Evolutionary conservation across 2,797 vertebrate genomes (phyloP).

Genomic region (Acanthopagrus latus): DNA sequence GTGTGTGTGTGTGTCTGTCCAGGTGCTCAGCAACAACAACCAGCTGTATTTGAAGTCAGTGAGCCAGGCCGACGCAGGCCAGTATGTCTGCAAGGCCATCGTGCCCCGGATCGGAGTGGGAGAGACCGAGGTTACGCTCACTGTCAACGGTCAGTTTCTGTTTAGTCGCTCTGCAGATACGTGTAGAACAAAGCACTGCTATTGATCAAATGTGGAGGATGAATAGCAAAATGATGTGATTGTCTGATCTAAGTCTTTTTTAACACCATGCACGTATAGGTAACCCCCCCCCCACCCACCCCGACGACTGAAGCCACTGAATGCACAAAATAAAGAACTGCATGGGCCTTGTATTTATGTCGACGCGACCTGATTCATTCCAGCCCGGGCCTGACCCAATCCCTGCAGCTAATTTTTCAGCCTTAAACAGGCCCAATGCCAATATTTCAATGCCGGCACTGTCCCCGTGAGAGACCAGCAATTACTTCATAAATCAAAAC

Average conservation of each 20-base stretch:
- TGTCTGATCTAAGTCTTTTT: conserved; percentile 4
- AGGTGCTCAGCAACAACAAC: conserved; percentile 98
- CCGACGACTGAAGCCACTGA: conserved; percentile 2
- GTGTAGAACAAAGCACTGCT: neutral
- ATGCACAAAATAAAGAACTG: neutral
- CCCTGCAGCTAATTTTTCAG: conserved; percentile 36
- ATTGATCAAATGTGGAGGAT: neutral
- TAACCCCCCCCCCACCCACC: too few species aligned
- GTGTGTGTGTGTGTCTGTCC: conserved; percentile 40
- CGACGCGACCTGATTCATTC: conserved; percentile 41
- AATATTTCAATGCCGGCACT: conserved; percentile 38
- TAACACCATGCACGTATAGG: neutral
- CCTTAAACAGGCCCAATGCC: conserved; percentile 28
- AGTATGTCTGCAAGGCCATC: conserved; percentile 96
- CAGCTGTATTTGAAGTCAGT: conserved; percentile 94
- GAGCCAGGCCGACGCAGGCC: conserved; percentile 92
- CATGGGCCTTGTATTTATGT: neutral
- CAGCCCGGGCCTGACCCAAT: conserved; percentile 24
- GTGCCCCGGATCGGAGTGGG: conserved; percentile 96
- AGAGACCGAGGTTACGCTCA: conserved; percentile 92
- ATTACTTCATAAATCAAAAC: conserved; percentile 54
- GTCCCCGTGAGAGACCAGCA: conserved; percentile 4
- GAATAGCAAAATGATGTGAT: conserved; percentile 18
- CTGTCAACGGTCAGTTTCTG: conserved; percentile 90
- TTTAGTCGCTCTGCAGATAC: neutral